These are phyloP conservation scores for Elephas maximus DNA, from an alignment of 2,113 vertebrate species.

Conservation along the genomic window DNA sequence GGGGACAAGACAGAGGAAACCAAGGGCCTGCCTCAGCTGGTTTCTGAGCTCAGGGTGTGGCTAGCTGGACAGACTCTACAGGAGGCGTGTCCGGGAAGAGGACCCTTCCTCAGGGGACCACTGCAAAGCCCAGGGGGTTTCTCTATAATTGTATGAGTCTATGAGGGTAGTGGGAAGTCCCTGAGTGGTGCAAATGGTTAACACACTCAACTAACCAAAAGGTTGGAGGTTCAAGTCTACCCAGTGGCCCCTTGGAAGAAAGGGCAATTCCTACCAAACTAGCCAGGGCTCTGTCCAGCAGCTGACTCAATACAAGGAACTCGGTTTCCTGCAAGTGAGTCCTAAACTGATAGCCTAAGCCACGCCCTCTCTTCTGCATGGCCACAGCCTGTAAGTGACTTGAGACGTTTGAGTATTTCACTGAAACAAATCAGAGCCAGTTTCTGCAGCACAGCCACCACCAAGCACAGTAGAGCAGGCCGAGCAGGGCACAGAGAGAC, in stretches of 20 bases:
- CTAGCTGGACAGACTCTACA: neutral
- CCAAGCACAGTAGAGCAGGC: neutral
- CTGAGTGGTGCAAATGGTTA: too few species aligned
- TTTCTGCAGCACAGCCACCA: neutral
- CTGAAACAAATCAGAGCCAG: neutral
- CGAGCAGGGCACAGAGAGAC: neutral
- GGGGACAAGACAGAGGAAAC: neutral
- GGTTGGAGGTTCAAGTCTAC: too few species aligned
- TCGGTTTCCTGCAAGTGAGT: neutral
- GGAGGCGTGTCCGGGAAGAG: neutral
- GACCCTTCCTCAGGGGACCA: neutral
- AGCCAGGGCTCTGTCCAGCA: neutral
- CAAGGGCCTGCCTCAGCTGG: neutral
- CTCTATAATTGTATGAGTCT: too few species aligned
- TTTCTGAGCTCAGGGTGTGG: neutral
- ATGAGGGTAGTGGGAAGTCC: too few species aligned
- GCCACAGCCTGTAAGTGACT: neutral
- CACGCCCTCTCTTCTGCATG: neutral
- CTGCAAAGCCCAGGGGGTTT: neutral
- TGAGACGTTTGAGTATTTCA: neutral
- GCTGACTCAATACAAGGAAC: neutral
- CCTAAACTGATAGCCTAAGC: neutral
- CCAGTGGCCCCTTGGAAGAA: too few species aligned
- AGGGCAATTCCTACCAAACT: neutral
- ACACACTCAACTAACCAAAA: too few species aligned